Evolutionary conservation across 64 coral and sea anemone species (phyloP).

Genomic region (Pocillopora verrucosa): DNA sequence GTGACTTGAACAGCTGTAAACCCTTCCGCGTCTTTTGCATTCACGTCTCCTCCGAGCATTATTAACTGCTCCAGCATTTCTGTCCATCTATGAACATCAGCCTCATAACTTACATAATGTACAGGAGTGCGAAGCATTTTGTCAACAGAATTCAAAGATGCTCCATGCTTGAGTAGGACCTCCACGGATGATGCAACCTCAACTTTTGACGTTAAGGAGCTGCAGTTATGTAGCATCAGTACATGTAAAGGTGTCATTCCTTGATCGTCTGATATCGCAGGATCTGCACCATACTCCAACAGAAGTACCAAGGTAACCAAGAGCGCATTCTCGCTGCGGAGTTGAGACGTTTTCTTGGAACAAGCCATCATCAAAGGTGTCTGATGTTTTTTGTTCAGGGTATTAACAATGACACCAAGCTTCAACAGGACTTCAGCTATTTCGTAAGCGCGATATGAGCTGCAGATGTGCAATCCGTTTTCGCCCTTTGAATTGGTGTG

Average conservation of each 20-base stretch:
- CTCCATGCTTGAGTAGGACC: conserved; percentile 26
- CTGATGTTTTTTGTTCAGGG: conserved; percentile 26
- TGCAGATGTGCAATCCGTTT: conserved; percentile 41
- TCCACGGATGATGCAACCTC: conserved; percentile 22
- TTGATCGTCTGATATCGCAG: conserved; percentile 13
- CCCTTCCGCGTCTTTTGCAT: conserved; percentile 35
- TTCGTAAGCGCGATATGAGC: conserved; percentile 9
- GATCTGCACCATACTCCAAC: conserved; percentile 45
- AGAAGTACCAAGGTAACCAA: conserved; percentile 9
- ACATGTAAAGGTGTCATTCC: conserved; percentile 36
- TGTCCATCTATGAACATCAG: background rate
- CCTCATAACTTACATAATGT: conserved; percentile 37
- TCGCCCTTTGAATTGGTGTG: conserved; percentile 43
- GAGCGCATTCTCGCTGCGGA: background rate
- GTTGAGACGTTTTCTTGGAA: background rate
- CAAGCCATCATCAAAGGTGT: conserved; percentile 46
- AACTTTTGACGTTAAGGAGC: background rate
- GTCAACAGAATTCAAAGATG: conserved; percentile 34
- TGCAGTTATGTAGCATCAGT: conserved; percentile 16
- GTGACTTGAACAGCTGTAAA: conserved; percentile 31
- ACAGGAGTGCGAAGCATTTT: conserved; percentile 47
- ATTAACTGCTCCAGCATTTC: background rate
- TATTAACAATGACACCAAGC: conserved; percentile 36
- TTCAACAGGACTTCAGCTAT: conserved; percentile 48
- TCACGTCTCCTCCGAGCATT: conserved; percentile 22